A percentile compares a stretch with the other conserved stretches of the same genome.
Evolutionary conservation across 2,888 invertebrate species (phyloP).

Genomic region (Amphipyra tragopoginis): DNA sequence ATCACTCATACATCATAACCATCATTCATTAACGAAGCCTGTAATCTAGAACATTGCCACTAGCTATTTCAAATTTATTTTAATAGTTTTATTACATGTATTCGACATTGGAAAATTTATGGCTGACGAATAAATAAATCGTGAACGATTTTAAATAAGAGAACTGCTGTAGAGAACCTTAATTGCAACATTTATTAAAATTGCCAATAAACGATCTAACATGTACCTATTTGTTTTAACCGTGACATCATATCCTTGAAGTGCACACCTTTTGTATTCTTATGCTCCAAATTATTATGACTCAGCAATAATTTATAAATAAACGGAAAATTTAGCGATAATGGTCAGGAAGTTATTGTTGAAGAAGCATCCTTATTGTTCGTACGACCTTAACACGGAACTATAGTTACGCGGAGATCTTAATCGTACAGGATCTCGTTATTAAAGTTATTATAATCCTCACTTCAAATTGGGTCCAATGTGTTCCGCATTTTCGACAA

Average conservation of each 20-base stretch:
- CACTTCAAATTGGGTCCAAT: conserved; percentile 40
- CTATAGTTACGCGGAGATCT: conserved; percentile 67
- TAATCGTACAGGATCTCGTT: conserved; percentile 69
- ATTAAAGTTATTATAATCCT: conserved; percentile 57
- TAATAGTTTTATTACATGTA: conserved; percentile 21
- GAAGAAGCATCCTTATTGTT: conserved; percentile 75
- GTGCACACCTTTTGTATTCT: conserved; percentile 45
- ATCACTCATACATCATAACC: conserved; percentile 46
- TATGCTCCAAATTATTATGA: conserved; percentile 55
- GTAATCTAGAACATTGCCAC: conserved; percentile 53
- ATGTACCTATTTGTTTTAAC: conserved; percentile 50
- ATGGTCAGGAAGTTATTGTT: conserved; percentile 61
- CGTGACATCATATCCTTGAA: conserved; percentile 59
- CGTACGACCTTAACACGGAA: conserved; percentile 77
- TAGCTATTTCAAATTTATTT: conserved; percentile 23
- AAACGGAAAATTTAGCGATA: conserved; percentile 46
- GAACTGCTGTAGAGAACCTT: conserved; percentile 26
- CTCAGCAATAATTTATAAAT: conserved; percentile 50
- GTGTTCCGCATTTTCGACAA: conserved; percentile 49
- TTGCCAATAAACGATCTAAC: conserved; percentile 51
- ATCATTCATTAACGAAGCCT: conserved; percentile 44
- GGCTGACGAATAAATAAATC: conserved; percentile 35
- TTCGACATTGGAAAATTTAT: conserved; percentile 23
- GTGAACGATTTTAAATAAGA: conserved; percentile 53
- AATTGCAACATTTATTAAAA: conserved; percentile 51